Evolutionary conservation across 2,888 invertebrate genomes (phyloP).

Genomic region (Nymphalis polychloros): DNA sequence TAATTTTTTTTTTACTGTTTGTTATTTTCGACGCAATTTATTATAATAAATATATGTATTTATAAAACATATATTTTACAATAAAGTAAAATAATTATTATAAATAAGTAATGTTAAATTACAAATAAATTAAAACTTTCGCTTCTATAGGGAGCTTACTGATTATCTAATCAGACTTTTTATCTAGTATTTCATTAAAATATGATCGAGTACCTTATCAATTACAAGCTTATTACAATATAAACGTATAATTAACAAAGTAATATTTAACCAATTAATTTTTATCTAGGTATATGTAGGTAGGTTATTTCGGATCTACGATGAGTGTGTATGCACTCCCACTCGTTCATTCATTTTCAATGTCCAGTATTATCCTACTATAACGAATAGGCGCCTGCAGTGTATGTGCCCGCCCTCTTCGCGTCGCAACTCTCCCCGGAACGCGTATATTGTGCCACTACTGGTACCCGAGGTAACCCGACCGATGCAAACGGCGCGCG

Average conservation of each 20-base stretch:
- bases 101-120: not conserved
- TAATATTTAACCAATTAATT: slow-evolving; percentile 16
- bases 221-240: slow-evolving; percentile 26
- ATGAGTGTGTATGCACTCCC: slow-evolving; percentile 19
- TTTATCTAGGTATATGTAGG: slow-evolving; percentile 9
- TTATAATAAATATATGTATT: too few species aligned
- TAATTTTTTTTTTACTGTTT: too few species aligned
- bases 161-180: slow-evolving; percentile 21
- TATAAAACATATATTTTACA: too few species aligned
- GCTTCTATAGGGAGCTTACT: not conserved
- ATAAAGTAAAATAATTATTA: too few species aligned
- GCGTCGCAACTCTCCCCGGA: slow-evolving; percentile 46
- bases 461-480: slow-evolving; percentile 40
- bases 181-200: slow-evolving; percentile 35
- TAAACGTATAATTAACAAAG: slow-evolving; percentile 15
- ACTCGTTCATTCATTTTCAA: slow-evolving; percentile 45
- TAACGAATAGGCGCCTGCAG: slow-evolving; percentile 47
- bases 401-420: slow-evolving; percentile 50
- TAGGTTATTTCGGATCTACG: slow-evolving; percentile 9
- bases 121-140: not conserved
- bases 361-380: slow-evolving; percentile 43
- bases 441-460: slow-evolving; percentile 32
- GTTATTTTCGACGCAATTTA: too few species aligned
- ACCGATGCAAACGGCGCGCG: slow-evolving; percentile 45
- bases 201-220: slow-evolving; percentile 29